Conservation (phyloP, 2,797 vertebrate species). For the Crax fasciolata region DNA sequence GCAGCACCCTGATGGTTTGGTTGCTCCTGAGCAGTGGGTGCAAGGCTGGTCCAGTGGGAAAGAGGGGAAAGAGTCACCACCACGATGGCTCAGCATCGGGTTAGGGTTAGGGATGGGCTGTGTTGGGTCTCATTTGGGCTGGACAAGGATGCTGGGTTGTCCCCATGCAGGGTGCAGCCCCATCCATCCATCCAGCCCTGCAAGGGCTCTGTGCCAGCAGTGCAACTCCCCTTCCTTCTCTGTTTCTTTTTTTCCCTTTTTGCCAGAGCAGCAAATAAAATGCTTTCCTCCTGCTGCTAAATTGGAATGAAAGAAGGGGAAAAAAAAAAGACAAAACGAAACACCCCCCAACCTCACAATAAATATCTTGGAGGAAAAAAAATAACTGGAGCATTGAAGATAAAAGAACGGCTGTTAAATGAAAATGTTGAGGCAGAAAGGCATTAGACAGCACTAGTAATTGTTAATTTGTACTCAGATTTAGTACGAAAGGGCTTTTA, state of each 20-base stretch:
- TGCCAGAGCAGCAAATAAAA: conserved; percentile 10
- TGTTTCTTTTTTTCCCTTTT: not conserved
- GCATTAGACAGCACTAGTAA: conserved; percentile 70
- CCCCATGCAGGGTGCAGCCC: not conserved
- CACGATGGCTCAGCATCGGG: too few species aligned
- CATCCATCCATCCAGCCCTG: not conserved
- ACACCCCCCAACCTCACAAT: conserved; percentile 7
- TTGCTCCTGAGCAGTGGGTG: too few species aligned
- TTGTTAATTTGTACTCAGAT: conserved; percentile 78
- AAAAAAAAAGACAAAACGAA: not conserved
- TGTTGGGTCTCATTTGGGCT: too few species aligned
- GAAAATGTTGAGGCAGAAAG: conserved; percentile 73
- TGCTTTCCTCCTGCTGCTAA: conserved; percentile 39
- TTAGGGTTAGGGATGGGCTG: too few species aligned
- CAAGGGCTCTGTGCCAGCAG: not conserved
- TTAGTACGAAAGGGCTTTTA: conserved; percentile 70
- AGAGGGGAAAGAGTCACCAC: too few species aligned
- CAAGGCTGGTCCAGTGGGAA: too few species aligned
- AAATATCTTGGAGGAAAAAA: conserved; percentile 51
- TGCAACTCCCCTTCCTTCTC: not conserved
- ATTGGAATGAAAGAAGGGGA: not conserved
- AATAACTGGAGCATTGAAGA: conserved; percentile 59
- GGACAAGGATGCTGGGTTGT: too few species aligned
- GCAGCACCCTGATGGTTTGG: too few species aligned
- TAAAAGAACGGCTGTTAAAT: conserved; percentile 69